Evolutionary conservation across 2,797 vertebrate genomes (phyloP), one percentile per base, ranked within the genome.

Genomic region (Chiloscyllium punctatum): DNA sequence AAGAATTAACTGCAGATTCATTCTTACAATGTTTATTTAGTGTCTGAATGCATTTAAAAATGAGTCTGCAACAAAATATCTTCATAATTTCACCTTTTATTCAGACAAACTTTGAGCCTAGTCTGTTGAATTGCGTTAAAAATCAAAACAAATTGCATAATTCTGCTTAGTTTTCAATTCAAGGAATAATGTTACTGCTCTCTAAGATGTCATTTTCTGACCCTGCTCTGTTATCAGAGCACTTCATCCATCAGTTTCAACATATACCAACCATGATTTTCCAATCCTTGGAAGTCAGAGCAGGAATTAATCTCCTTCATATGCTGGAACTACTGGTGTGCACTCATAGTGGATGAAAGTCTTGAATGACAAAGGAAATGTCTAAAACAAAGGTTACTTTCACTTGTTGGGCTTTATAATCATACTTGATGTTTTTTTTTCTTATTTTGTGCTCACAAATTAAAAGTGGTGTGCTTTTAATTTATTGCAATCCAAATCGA

Each of bases 1-100:
- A 91, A 91, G 53, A 91, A 91, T 91, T 91, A 91, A n/a, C 27
- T 91, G 88, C 88, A 91, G 8, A 66, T 91, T 91, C 30, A 57
- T 57, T 66, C 62, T 66, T 91, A n/a, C 88, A 66, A n/a, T 33
- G 88, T 91, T 90, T 90, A 53, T 62, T 91, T 91, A 48, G 18
- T 48, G 82, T 48, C 82, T 37, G n/a, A 37, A 82, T 16, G n/a
- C n/a, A 82, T 37, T 33, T 25, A 48, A 48, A 48, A 84, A 23
- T 23, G 82, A 84, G 7, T 25, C 82, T 84, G 0, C 82, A 84
- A 84, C 18, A 48, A 18, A 84, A 48, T 48, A 42, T 48, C 37
- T 37, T 84, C 18, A 84, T 48, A 48, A 21, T 84, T 84, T 84
- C 48, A 37, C 42, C 37, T 84, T 48, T 48, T 48, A 48, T 84